Conservation (phyloP, 1,140 invertebrate species). For the Neotoxoptera formosana region DNA sequence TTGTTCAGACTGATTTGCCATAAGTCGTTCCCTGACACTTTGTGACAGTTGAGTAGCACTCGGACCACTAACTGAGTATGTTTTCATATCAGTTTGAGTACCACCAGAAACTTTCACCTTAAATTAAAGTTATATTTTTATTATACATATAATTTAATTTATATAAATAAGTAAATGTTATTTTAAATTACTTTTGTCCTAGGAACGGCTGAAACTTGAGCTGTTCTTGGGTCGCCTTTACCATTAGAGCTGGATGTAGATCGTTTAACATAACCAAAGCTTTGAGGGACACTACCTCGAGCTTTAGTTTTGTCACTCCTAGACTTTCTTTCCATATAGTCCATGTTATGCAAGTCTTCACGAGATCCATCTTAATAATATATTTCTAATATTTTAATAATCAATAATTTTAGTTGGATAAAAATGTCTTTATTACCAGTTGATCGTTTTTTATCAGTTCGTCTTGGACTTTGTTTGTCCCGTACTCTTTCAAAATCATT, state of each 20-base stretch:
- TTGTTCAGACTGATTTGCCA: constrained; percentile 61
- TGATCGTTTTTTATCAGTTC: constrained; percentile 55
- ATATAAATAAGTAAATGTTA: neutral
- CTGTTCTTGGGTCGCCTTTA: constrained; percentile 70
- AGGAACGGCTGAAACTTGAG: constrained; percentile 83
- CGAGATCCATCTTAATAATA: constrained; percentile 54
- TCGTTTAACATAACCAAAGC: constrained; percentile 83
- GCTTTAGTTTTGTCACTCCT: constrained; percentile 69
- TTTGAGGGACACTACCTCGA: constrained; percentile 73
- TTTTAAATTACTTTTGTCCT: constrained; percentile 71
- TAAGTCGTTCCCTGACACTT: constrained; percentile 79
- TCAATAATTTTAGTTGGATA: neutral
- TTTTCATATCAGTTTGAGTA: constrained; percentile 85
- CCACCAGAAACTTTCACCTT: constrained; percentile 83
- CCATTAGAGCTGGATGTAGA: constrained; percentile 69
- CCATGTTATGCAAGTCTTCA: constrained; percentile 57
- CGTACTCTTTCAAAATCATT: constrained; percentile 49
- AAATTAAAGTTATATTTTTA: constrained; percentile 5
- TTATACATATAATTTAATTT: neutral
- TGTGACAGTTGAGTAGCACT: constrained; percentile 84
- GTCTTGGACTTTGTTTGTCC: constrained; percentile 54
- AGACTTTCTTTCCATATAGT: constrained; percentile 58
- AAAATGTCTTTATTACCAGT: constrained; percentile 12
- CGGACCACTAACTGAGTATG: constrained; percentile 81
- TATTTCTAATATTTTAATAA: neutral